Evolutionary conservation across 1,140 invertebrate genomes (phyloP).

Genomic region (Scaptomyza graminum): DNA sequence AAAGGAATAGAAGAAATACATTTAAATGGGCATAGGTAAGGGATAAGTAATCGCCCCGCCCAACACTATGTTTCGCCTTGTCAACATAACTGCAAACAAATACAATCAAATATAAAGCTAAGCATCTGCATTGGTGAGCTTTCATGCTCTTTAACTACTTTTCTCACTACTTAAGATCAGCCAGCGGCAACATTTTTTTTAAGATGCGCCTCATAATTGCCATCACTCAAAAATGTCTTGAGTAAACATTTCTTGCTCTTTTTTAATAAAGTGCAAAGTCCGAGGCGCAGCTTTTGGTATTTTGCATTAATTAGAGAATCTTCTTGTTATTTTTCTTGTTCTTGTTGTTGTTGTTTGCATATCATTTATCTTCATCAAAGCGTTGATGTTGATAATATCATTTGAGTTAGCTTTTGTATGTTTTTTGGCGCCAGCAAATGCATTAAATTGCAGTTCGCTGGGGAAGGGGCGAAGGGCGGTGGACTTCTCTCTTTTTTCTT

Average conservation of each 20-base stretch:
- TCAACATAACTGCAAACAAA: too few species aligned
- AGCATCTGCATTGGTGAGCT: too few species aligned
- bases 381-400: constrained; percentile 70
- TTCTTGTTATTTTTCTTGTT: constrained; percentile 28
- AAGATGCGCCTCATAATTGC: not conserved
- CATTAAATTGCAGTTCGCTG: constrained; percentile 59
- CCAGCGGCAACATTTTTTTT: too few species aligned
- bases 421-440: constrained; percentile 74
- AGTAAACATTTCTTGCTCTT: constrained; percentile 39
- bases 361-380: constrained; percentile 79
- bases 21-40: too few species aligned
- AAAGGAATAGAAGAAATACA: too few species aligned
- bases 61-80: too few species aligned
- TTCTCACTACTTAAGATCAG: too few species aligned
- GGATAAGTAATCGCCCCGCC: too few species aligned
- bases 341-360: constrained; percentile 15
- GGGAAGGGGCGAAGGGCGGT: not conserved
- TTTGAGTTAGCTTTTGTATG: constrained; percentile 31
- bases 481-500: too few species aligned
- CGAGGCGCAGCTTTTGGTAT: constrained; percentile 53
- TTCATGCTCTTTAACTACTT: too few species aligned
- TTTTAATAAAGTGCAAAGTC: constrained; percentile 57
- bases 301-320: constrained; percentile 66
- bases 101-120: too few species aligned
- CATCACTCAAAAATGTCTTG: constrained; percentile 25